Base-by-base conservation (phyloP, 2,113 vertebrate genomes). In the Otus sunia region DNA sequence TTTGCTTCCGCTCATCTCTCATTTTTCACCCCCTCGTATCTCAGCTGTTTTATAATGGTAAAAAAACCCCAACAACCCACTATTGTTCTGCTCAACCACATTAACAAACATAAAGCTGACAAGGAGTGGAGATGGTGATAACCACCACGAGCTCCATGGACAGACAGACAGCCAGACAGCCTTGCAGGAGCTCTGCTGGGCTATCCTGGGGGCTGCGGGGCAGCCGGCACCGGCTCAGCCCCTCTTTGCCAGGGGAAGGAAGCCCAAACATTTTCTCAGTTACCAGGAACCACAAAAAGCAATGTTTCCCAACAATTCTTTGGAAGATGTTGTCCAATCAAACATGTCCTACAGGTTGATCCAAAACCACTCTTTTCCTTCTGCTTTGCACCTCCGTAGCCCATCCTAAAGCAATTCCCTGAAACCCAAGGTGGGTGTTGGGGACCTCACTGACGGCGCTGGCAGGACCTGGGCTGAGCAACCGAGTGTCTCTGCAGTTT, bases 1-100 rank as follows among this genome's bases (percentile, higher is more conserved):
- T 92, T 96, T 94, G 82, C 94, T 97, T 95, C 93, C 20, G 3
- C 86, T 97, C 92, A 36, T 88, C 92, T 86, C 79, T 96, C 94
- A 90, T 96, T 94, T 95, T 74, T 95, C 88, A 94, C 90, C 95
- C 88, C 75, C 92, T 95, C 77, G 6, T 53, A 90, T 86, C 93
- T 83, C 1, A 13, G 81, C 73, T 96, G 92, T 27, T 72, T 95
- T 93, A 32, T 63, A 91, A 84, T 15, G 53, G 72, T 71, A 34
- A 56, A 58, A 79, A 53, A 58, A 68, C 32, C 23, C 3, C 23
- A 22, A 29, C 60, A 45, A 27, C 11, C 47, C 64, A 15, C 37
- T 67, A 2, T 77, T 77, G 88, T n/a, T 93, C 94, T 82, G 53
- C 63, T 95, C 53, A 82, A 43, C 30, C 30, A 39, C 53, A 1